phyloP scores from a whole-genome alignment of 2,797 vertebrate genomes.

The Clamator glandarius region DNA sequence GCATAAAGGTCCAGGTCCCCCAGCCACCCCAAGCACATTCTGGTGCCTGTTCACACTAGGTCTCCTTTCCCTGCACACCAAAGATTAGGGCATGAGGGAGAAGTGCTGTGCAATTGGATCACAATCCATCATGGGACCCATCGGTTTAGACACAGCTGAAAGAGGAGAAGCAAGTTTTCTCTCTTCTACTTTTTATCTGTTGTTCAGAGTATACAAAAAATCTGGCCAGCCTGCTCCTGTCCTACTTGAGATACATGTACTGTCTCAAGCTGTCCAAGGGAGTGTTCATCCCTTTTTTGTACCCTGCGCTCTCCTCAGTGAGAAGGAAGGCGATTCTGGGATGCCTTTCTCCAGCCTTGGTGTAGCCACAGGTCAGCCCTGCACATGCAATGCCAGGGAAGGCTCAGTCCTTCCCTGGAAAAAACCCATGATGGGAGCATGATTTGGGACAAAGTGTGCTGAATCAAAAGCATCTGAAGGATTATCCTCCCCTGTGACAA shows the following conservation, averaged over 20 bases:
- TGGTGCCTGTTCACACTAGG: neutral
- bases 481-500: slow-evolving; percentile 2
- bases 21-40: neutral
- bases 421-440: neutral
- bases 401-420: neutral
- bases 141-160: neutral
- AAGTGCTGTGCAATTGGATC: neutral
- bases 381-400: neutral
- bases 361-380: neutral
- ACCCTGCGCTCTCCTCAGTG: neutral
- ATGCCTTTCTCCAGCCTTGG: neutral
- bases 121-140: neutral
- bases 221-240: neutral
- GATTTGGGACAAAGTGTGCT: neutral
- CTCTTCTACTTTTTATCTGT: neutral
- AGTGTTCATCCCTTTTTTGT: neutral
- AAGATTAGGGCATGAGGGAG: neutral
- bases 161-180: neutral
- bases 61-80: neutral
- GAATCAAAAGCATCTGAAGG: slow-evolving; percentile 41
- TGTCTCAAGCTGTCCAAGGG: neutral
- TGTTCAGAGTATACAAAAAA: neutral
- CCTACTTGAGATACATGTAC: neutral
- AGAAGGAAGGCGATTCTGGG: neutral
- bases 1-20: neutral